A percentile compares a stretch with the other conserved stretches of the same genome.
Evolutionary conservation across 2,113 vertebrate genomes (phyloP).

Genomic region (Fregetta grallaria): DNA sequence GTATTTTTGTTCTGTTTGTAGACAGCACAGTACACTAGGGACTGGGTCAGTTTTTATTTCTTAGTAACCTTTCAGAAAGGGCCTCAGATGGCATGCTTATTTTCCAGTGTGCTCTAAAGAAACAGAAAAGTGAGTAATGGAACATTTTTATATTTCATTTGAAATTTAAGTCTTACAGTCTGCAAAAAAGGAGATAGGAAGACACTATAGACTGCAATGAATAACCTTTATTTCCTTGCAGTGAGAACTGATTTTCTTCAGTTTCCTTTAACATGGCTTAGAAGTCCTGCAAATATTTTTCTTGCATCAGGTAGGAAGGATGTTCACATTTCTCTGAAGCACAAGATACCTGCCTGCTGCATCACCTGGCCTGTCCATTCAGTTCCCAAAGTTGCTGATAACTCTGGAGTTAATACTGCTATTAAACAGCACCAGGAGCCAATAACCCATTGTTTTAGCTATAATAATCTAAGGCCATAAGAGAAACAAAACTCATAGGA

Average conservation of each 20-base stretch:
- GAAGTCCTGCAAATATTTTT: background rate
- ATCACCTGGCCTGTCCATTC: background rate
- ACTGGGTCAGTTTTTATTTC: constrained; percentile 48
- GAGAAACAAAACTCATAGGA: background rate
- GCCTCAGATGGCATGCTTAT: background rate
- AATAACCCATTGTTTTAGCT: background rate
- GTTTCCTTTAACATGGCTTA: background rate
- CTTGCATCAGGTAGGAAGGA: background rate
- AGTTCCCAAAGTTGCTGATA: background rate
- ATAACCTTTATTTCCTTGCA: background rate
- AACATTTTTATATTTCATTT: constrained; percentile 34
- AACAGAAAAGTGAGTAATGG: constrained; percentile 33
- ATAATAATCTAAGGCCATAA: background rate
- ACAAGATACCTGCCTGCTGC: background rate
- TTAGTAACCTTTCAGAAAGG: constrained; percentile 32
- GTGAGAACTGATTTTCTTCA: background rate
- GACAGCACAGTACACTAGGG: constrained; percentile 9
- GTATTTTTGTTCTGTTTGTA: constrained; percentile 54
- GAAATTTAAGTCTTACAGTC: background rate
- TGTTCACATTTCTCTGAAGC: background rate
- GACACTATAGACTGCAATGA: background rate
- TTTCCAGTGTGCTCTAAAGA: constrained; percentile 36
- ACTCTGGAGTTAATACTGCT: background rate
- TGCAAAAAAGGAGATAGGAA: background rate
- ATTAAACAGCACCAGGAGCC: background rate